Evolutionary conservation across 2,888 invertebrate species (phyloP).

Genomic region (Leptopilina syphax): DNA sequence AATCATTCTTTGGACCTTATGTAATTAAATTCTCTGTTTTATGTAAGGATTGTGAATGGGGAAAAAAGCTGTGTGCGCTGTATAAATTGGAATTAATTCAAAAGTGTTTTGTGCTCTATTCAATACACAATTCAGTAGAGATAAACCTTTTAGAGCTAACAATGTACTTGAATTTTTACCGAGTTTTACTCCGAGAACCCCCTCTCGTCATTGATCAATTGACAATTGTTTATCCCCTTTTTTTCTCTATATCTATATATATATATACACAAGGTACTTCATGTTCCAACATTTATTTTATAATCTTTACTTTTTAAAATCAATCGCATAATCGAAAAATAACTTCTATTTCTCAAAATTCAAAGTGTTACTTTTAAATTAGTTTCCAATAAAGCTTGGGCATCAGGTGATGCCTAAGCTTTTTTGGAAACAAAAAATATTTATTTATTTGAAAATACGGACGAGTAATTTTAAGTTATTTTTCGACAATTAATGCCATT

Average conservation of each 20-base stretch:
- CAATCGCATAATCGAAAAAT: too few species aligned
- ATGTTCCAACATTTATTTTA: too few species aligned
- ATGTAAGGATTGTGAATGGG: constrained; percentile 8
- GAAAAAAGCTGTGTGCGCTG: constrained; percentile 6
- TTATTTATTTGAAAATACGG: too few species aligned
- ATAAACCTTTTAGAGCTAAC: constrained; percentile 20
- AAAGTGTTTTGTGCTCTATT: constrained; percentile 17
- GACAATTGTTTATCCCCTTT: constrained; percentile 32
- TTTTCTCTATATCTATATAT: neutral
- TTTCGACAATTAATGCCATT: too few species aligned
- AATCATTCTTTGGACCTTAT: neutral
- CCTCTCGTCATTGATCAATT: constrained; percentile 26
- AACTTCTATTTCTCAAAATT: too few species aligned
- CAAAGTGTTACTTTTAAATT: too few species aligned
- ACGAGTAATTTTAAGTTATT: too few species aligned
- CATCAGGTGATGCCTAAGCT: too few species aligned
- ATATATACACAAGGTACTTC: too few species aligned
- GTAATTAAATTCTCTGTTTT: constrained; percentile 17
- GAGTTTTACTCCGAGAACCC: neutral
- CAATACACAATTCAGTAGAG: constrained; percentile 17
- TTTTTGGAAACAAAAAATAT: too few species aligned
- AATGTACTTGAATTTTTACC: constrained; percentile 20
- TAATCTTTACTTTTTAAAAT: too few species aligned
- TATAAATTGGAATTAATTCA: constrained; percentile 20
- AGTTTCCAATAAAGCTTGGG: too few species aligned